A percentile compares a stretch with the other conserved stretches of the same genome.
Conservation (phyloP, 2,113 vertebrate species). For the Cranoglanis bouderius region DNA sequence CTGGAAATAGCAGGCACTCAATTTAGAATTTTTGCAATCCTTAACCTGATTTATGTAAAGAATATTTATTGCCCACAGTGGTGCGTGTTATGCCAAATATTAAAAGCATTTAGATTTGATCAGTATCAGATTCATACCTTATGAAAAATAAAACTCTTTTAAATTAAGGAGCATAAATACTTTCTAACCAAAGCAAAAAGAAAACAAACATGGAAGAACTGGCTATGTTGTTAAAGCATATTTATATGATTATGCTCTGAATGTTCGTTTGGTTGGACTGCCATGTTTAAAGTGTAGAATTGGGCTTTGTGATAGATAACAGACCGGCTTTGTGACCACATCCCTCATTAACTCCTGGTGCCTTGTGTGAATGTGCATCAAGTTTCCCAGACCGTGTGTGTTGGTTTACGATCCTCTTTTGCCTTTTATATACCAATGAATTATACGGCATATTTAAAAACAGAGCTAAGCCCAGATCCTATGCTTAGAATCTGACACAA, state of each 20-base stretch:
- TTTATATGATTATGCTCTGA: constrained; percentile 56
- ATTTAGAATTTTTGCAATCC: neutral
- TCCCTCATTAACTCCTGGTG: constrained; percentile 36
- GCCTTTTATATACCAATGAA: constrained; percentile 8
- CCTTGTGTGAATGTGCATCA: neutral
- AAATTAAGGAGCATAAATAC: constrained; percentile 59
- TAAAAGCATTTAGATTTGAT: constrained; percentile 4
- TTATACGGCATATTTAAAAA: neutral
- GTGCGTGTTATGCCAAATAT: neutral
- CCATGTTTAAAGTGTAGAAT: constrained; percentile 63
- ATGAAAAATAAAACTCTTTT: constrained; percentile 19
- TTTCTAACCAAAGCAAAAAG: constrained; percentile 54
- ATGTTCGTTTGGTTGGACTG: constrained; percentile 59
- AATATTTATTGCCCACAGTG: constrained; percentile 7
- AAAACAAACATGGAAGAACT: constrained; percentile 39
- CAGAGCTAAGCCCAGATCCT: neutral
- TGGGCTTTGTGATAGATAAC: constrained; percentile 74
- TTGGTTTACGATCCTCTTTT: neutral
- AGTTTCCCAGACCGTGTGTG: neutral
- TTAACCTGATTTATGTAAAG: constrained; percentile 15
- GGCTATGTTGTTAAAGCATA: constrained; percentile 50
- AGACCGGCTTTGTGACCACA: constrained; percentile 60
- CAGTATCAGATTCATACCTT: constrained; percentile 15
- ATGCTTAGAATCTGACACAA: neutral
- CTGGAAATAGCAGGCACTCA: constrained; percentile 14